These are phyloP conservation scores for Lacanobia oleracea DNA, from an alignment of 2,888 invertebrate genomes.

Conservation along the genomic window DNA sequence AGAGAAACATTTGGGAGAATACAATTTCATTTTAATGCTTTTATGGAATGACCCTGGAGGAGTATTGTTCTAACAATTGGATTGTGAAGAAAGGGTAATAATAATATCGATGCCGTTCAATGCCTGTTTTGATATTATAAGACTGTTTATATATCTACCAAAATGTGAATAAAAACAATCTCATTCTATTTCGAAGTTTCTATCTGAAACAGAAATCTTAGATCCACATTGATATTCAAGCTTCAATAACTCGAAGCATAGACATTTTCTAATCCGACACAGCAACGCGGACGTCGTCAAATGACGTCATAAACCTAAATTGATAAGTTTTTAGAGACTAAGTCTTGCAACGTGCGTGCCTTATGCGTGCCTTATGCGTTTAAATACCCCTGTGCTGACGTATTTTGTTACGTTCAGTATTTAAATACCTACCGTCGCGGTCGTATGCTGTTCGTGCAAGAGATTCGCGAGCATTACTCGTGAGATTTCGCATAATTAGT, in stretches of 20 bases:
- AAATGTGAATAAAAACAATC: not conserved
- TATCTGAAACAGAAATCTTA: not conserved
- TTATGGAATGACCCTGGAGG: conserved; percentile 55
- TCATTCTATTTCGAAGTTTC: not conserved
- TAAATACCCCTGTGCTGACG: conserved; percentile 33
- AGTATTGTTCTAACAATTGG: conserved; percentile 48
- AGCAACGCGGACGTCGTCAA: not conserved
- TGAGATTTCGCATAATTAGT: conserved; percentile 57
- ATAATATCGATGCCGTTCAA: conserved; percentile 27
- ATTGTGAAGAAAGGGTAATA: conserved; percentile 26
- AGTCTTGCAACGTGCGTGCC: conserved; percentile 26
- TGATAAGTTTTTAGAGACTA: conserved; percentile 32
- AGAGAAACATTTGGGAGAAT: conserved; percentile 59
- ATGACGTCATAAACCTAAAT: conserved; percentile 8
- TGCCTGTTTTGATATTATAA: conserved; percentile 8
- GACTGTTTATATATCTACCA: not conserved
- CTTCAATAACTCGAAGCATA: not conserved
- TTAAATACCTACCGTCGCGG: conserved; percentile 57
- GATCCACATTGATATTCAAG: not conserved
- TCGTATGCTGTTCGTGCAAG: conserved; percentile 32
- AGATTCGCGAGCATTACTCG: conserved; percentile 53
- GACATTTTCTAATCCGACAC: not conserved
- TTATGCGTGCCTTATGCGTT: too few species aligned
- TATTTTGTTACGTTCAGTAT: conserved; percentile 51
- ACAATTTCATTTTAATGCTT: conserved; percentile 68